These are phyloP conservation scores for Labrus mixtus DNA, from an alignment of 2,113 vertebrate genomes.

Conservation along the genomic window DNA sequence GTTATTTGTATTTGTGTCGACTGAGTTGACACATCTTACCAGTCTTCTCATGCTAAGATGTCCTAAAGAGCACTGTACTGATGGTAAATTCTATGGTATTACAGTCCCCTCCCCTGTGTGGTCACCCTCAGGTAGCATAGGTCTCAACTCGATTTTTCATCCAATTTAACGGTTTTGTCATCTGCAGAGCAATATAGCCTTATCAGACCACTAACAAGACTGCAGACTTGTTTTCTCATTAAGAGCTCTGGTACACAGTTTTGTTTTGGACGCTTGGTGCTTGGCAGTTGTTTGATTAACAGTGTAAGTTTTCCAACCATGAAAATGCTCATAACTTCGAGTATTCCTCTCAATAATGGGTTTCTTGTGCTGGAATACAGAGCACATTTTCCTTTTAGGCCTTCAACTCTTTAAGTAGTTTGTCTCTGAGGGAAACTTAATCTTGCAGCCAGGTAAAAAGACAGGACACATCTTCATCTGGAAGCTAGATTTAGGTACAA, in stretches of 20 bases:
- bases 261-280: neutral
- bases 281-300: neutral
- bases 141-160: neutral
- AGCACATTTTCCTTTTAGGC: neutral
- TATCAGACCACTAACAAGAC: neutral
- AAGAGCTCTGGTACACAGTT: neutral
- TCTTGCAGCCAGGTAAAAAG: neutral
- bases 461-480: neutral
- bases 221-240: neutral
- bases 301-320: neutral
- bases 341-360: neutral
- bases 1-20: no score
- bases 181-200: neutral
- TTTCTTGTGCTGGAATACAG: neutral
- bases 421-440: neutral
- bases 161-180: neutral
- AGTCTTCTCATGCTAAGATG: no score
- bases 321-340: neutral
- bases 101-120: no score
- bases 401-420: neutral
- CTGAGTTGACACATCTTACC: no score
- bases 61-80: no score
- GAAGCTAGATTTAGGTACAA: neutral
- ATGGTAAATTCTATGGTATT: no score
- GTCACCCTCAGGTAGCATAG: neutral